Percentiles rank a stretch among this genome's conserved stretches.
Evolutionary conservation across 2,888 invertebrate species (phyloP).

Genomic region (Leptopilina myrica): DNA sequence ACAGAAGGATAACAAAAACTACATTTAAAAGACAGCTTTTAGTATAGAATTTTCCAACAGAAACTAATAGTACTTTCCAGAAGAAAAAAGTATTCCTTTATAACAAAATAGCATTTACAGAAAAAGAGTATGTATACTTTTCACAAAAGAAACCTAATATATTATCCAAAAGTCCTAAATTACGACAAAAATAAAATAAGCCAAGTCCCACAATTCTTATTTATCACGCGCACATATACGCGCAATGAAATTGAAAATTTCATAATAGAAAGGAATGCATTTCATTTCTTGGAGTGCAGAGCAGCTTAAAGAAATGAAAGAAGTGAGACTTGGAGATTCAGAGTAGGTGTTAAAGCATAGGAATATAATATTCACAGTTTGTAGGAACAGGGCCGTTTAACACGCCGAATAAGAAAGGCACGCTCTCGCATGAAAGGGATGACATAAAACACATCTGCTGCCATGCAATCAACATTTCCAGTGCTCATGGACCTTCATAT

Average conservation of each 20-base stretch:
- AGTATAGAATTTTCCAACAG: too few relatives aligned
- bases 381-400: slow-evolving; percentile 70
- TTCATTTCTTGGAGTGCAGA: slow-evolving; percentile 10
- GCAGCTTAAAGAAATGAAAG: background rate
- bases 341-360: slow-evolving; percentile 35
- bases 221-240: background rate
- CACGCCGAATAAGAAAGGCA: slow-evolving; percentile 69
- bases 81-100: too few relatives aligned
- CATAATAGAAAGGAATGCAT: background rate
- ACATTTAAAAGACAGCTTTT: too few relatives aligned
- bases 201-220: background rate
- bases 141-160: too few relatives aligned
- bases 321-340: background rate
- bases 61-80: too few relatives aligned
- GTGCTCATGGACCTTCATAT: slow-evolving; percentile 51
- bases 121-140: too few relatives aligned
- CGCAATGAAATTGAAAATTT: background rate
- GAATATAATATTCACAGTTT: slow-evolving; percentile 71
- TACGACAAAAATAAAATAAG: too few relatives aligned
- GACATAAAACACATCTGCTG: slow-evolving; percentile 75
- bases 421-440: slow-evolving; percentile 56
- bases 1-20: too few relatives aligned
- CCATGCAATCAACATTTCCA: slow-evolving; percentile 73
- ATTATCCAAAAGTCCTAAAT: too few relatives aligned
- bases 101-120: too few relatives aligned